Evolutionary conservation across 2,797 vertebrate genomes (phyloP).

Genomic region (Vultur gryphus): DNA sequence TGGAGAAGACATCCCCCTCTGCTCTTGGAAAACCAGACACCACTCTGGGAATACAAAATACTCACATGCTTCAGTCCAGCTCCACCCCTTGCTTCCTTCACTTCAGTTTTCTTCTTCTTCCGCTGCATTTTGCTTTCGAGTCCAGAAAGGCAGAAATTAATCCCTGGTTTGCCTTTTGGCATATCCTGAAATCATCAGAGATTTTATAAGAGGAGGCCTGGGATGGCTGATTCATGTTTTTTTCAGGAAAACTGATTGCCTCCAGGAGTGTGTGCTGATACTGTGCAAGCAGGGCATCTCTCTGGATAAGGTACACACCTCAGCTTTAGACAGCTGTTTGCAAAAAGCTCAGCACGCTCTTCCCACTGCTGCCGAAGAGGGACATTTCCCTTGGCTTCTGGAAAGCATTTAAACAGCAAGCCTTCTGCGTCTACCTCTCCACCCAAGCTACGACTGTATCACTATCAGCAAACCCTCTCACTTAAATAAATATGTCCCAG

Average conservation of each 20-base stretch:
- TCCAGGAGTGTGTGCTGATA: not conserved
- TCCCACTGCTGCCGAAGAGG: not conserved
- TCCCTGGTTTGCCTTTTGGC: constrained; percentile 15
- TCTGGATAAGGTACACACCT: not conserved
- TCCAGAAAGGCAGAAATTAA: constrained; percentile 31
- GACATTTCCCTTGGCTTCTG: not conserved
- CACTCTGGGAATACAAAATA: constrained; percentile 6
- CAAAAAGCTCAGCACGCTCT: not conserved
- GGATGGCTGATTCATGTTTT: not conserved
- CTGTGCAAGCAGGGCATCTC: not conserved
- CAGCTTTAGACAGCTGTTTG: not conserved
- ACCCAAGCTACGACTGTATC: not conserved
- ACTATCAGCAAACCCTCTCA: not conserved
- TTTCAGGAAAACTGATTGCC: not conserved
- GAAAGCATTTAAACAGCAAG: not conserved
- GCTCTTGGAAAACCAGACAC: not conserved
- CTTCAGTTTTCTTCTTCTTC: constrained; percentile 49
- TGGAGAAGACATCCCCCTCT: not conserved
- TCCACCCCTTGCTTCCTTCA: constrained; percentile 3
- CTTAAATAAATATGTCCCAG: not conserved
- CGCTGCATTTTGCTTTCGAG: not conserved
- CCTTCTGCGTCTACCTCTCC: not conserved
- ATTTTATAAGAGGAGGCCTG: not conserved
- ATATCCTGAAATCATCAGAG: constrained; percentile 31
- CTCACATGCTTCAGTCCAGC: constrained; percentile 17